Evolutionary conservation across 2,113 vertebrate genomes (phyloP), one percentile per base, ranked within the genome.

Genomic region (Oostethus manadensis): DNA sequence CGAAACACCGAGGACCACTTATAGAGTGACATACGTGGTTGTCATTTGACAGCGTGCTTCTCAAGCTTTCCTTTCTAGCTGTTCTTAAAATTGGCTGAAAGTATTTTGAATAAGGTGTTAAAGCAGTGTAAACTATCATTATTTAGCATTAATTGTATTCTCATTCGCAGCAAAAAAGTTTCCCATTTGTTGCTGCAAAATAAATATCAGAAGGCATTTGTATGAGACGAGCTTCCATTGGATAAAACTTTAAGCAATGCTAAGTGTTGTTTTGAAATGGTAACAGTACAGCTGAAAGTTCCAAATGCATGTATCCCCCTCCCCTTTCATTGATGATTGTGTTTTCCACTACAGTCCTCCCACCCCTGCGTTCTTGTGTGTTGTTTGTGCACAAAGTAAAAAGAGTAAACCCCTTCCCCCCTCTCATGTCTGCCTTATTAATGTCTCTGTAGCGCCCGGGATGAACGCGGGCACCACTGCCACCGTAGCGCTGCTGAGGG

Each of bases 401-500:
- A 42, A n/a, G 48, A 10, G 53, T 55, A 13, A 2, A 40, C 22
- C 20, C 26, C 3, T 0, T 76, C 64, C 92, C 88, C 45, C 84
- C 87, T 17, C 64, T 93, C 17, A 83, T 59, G 58, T 44, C 6
- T 51, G 22, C 16, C 21, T 18, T 63, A 50, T 40, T 43, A 40
- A 71, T 87, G 73, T 85, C 74, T 85, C 60, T 89, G 38, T 92
- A 97, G 96, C 85, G 56, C 86, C 91, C 0, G 74, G 92, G 67
- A 72, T 86, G 74, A 92, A 78, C 10, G 87, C 93, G 53, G 97
- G 97, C 75, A 93, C 91, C 83, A 99, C 97, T 17, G 93, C 96
- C 42, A 99, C 96, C 0, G 95, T 99, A 89, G 96, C 95, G 53
- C 88, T 99, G 74, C 87, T 99, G 82, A 91, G 94, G 71, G 96